Conservation (phyloP, 2,113 vertebrate species). For the Lycaon pictus region DNA sequence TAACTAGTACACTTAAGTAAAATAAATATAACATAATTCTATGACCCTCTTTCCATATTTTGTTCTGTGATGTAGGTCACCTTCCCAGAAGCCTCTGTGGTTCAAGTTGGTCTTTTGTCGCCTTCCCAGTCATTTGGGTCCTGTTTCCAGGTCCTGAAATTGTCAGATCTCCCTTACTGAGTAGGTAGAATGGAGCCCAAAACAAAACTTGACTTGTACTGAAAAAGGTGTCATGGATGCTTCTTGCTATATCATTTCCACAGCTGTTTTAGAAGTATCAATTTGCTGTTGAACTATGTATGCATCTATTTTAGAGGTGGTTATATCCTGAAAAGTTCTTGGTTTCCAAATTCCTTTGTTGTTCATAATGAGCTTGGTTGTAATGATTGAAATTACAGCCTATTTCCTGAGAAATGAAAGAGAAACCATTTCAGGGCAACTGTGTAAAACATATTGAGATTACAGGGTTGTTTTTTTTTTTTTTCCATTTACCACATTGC, state of each 20-base stretch:
- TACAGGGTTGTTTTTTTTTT: no score
- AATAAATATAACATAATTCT: background rate
- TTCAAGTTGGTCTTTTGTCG: background rate
- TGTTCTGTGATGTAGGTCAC: background rate
- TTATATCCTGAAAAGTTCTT: background rate
- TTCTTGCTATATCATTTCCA: background rate
- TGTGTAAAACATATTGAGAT: background rate
- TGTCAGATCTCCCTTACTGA: background rate
- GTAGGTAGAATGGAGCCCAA: background rate
- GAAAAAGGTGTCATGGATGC: background rate
- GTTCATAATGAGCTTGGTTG: background rate
- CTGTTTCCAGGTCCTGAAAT: background rate
- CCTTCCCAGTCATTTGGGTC: background rate
- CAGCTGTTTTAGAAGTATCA: background rate
- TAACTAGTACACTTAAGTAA: background rate
- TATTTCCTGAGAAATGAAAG: background rate
- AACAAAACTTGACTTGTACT: background rate
- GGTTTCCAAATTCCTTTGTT: constrained; percentile 32
- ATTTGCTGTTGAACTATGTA: background rate
- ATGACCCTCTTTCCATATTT: background rate
- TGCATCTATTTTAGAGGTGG: background rate
- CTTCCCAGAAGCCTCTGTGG: background rate
- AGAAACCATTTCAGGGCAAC: background rate
- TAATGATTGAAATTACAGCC: background rate
- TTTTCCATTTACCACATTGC: background rate